These are phyloP conservation scores for Meleagris gallopavo DNA, from an alignment of 2,113 vertebrate species.

Conservation along the genomic window DNA sequence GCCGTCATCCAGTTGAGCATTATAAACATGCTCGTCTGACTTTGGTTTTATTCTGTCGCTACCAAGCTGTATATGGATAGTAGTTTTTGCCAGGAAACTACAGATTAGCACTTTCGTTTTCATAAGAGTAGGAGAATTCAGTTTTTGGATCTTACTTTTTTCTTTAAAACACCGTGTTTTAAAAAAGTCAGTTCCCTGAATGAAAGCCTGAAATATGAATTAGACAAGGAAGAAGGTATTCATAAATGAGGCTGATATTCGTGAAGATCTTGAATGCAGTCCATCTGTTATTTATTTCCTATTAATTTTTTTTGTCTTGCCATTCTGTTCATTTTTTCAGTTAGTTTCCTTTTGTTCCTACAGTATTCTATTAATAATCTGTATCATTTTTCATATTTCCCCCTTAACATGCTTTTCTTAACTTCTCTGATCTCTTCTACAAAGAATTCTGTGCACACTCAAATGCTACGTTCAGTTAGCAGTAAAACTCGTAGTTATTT, in stretches of 20 bases:
- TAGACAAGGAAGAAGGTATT: not conserved
- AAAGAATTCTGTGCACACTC: not conserved
- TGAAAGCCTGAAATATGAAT: not conserved
- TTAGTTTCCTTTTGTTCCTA: slow-evolving; percentile 17
- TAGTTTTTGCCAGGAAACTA: not conserved
- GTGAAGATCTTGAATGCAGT: not conserved
- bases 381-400: slow-evolving; percentile 3
- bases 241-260: not conserved
- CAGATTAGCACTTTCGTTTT: not conserved
- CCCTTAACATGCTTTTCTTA: not conserved
- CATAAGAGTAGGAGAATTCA: not conserved
- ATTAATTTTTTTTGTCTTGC: not conserved
- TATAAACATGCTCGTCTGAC: not conserved
- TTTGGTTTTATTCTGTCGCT: not conserved
- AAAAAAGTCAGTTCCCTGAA: not conserved
- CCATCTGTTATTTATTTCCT: slow-evolving; percentile 27
- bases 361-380: not conserved
- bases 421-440: slow-evolving; percentile 31
- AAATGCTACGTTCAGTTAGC: not conserved
- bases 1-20: not conserved
- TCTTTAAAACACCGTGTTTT: not conserved
- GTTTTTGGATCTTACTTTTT: not conserved
- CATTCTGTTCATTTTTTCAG: not conserved
- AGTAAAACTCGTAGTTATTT: not conserved
- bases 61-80: not conserved